Percentiles rank a stretch among this genome's conserved stretches.
phyloP scores from a whole-genome alignment of 2,113 vertebrate species.

The Catharus bicknelli region DNA sequence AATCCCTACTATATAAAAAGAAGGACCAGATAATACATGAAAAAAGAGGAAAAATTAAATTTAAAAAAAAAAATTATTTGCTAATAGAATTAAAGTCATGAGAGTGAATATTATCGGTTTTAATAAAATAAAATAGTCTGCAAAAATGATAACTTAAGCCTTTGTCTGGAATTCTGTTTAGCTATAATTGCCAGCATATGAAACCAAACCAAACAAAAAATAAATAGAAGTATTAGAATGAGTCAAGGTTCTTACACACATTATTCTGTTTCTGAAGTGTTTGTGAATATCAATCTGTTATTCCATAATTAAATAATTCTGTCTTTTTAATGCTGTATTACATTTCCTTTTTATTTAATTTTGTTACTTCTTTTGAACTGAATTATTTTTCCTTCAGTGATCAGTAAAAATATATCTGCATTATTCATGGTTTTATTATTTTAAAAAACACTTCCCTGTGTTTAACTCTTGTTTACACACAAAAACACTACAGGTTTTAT shows the following conservation, averaged over 20 bases:
- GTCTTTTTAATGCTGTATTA: constrained; percentile 44
- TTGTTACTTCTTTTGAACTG: constrained; percentile 16
- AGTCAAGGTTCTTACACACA: constrained; percentile 16
- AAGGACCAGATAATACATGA: neutral
- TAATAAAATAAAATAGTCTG: constrained; percentile 1
- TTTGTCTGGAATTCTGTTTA: constrained; percentile 32
- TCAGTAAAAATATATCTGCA: constrained; percentile 30
- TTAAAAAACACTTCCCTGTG: neutral
- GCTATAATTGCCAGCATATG: neutral
- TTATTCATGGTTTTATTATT: neutral
- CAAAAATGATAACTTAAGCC: neutral
- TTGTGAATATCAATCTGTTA: constrained; percentile 29
- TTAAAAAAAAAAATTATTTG: neutral
- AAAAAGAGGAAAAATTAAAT: neutral
- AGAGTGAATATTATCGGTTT: neutral
- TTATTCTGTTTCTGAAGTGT: constrained; percentile 8
- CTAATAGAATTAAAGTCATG: neutral
- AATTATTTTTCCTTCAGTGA: constrained; percentile 42
- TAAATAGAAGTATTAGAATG: neutral
- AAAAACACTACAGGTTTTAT: neutral
- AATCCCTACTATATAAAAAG: neutral
- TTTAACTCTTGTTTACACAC: neutral
- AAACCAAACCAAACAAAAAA: neutral
- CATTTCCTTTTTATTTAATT: constrained; percentile 46
- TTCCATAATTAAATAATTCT: constrained; percentile 45